These are phyloP conservation scores for Drosophila hamatofila DNA, from an alignment of 2,888 invertebrate species.

Conservation along the genomic window DNA sequence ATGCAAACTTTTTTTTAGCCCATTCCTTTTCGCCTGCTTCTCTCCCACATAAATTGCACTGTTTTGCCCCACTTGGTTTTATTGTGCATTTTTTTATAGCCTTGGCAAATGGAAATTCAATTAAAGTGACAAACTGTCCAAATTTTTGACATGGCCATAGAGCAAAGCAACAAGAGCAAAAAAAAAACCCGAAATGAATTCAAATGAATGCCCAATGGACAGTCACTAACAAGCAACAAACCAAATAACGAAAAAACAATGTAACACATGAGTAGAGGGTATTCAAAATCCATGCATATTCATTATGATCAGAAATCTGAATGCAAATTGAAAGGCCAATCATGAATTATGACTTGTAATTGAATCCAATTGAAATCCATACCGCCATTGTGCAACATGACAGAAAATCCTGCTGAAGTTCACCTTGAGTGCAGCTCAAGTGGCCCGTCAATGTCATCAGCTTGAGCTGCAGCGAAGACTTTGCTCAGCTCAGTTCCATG, in stretches of 20 bases:
- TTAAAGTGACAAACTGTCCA: conserved; percentile 82
- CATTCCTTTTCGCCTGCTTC: conserved; percentile 8
- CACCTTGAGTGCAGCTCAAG: conserved; percentile 20
- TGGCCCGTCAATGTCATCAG: conserved; percentile 32
- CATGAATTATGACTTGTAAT: conserved; percentile 77
- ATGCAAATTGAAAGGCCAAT: conserved; percentile 53
- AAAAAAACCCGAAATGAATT: conserved; percentile 40
- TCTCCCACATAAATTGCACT: conserved; percentile 49
- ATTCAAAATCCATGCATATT: conserved; percentile 56
- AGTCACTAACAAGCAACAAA: conserved; percentile 54
- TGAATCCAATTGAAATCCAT: conserved; percentile 57
- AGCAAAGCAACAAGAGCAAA: conserved; percentile 20
- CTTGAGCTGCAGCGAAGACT: conserved; percentile 18
- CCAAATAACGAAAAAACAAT: conserved; percentile 8
- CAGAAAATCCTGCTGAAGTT: conserved; percentile 24
- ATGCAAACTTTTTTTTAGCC: conserved; percentile 54
- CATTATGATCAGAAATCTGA: conserved; percentile 47
- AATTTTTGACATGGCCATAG: conserved; percentile 75
- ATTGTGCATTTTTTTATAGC: conserved; percentile 43
- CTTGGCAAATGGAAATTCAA: conserved; percentile 76
- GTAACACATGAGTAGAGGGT: conserved; percentile 24
- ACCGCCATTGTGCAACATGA: not conserved
- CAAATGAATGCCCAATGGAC: conserved; percentile 78
- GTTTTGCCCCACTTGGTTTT: conserved; percentile 40
- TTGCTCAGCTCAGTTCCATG: conserved; percentile 12